These are phyloP conservation scores for Listronotus oregonensis DNA, from an alignment of 1,140 invertebrate species.

Conservation along the genomic window DNA sequence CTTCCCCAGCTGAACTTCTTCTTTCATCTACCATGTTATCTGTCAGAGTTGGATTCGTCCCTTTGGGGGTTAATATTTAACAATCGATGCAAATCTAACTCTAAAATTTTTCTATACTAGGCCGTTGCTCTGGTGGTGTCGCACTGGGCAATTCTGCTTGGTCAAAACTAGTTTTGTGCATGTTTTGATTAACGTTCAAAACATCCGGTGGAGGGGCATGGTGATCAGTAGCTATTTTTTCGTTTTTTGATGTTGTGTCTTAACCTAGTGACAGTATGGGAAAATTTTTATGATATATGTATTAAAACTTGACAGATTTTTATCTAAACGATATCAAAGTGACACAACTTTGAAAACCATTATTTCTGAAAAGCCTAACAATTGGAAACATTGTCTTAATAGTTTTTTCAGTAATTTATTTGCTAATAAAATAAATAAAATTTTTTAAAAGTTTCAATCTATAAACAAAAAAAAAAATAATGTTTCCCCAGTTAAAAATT, in stretches of 20 bases:
- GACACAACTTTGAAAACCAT: too few relatives aligned
- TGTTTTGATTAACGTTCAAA: constrained; percentile 60
- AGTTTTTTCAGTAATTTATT: too few relatives aligned
- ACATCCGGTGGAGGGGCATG: constrained; percentile 58
- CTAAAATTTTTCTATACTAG: constrained; percentile 23
- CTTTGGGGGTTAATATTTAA: constrained; percentile 11
- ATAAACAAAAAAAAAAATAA: too few relatives aligned
- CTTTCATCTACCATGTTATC: constrained; percentile 6
- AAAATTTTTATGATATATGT: too few relatives aligned
- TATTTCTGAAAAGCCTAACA: too few relatives aligned
- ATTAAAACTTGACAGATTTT: too few relatives aligned
- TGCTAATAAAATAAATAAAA: too few relatives aligned
- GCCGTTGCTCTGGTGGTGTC: constrained; percentile 5
- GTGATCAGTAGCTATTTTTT: constrained; percentile 24
- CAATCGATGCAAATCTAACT: constrained; percentile 39
- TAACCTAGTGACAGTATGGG: too few relatives aligned
- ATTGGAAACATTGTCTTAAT: too few relatives aligned
- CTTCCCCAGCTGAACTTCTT: not conserved
- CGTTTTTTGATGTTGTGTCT: constrained; percentile 15
- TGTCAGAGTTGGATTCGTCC: not conserved
- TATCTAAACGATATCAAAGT: too few relatives aligned
- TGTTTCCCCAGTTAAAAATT: too few relatives aligned
- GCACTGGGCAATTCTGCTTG: constrained; percentile 28
- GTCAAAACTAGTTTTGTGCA: constrained; percentile 14
- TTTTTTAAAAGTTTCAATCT: too few relatives aligned